These are phyloP conservation scores for Luehdorfia chinensis DNA, from an alignment of 1,140 invertebrate genomes.

Conservation along the genomic window DNA sequence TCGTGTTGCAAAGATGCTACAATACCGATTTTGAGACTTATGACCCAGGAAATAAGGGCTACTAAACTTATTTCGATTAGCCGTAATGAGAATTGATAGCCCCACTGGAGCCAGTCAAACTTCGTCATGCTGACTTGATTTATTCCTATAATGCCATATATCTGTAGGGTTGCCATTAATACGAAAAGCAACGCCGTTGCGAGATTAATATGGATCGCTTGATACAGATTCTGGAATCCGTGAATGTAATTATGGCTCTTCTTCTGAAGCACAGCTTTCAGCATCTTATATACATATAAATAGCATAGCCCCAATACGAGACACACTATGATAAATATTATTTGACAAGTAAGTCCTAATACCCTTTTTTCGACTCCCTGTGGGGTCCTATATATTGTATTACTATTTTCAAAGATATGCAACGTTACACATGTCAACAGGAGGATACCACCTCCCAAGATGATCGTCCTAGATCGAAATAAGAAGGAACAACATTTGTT, in stretches of 20 bases:
- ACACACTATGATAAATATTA: conserved; percentile 88
- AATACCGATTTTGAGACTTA: conserved; percentile 80
- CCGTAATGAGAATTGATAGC: conserved; percentile 89
- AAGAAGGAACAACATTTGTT: conserved; percentile 81
- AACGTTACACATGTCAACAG: conserved; percentile 86
- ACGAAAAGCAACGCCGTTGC: conserved; percentile 90
- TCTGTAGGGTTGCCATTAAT: conserved; percentile 86
- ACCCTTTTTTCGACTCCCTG: conserved; percentile 77
- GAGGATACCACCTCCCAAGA: conserved; percentile 85
- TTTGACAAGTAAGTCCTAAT: conserved; percentile 87
- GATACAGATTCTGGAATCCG: conserved; percentile 82
- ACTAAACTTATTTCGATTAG: conserved; percentile 91
- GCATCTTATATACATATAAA: conserved; percentile 87
- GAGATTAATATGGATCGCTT: conserved; percentile 91
- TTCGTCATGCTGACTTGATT: conserved; percentile 77
- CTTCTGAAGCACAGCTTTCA: conserved; percentile 81
- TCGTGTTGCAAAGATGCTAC: conserved; percentile 76
- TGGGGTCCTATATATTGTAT: conserved; percentile 65
- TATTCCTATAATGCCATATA: conserved; percentile 89
- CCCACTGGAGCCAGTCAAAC: conserved; percentile 91
- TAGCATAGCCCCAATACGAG: conserved; percentile 89
- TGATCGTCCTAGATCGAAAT: conserved; percentile 85
- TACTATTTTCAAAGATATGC: conserved; percentile 84
- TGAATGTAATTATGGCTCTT: conserved; percentile 83
- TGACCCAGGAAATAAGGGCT: conserved; percentile 88